Conservation (phyloP, 2,113 vertebrate genomes). For the Xyrauchen texanus region DNA sequence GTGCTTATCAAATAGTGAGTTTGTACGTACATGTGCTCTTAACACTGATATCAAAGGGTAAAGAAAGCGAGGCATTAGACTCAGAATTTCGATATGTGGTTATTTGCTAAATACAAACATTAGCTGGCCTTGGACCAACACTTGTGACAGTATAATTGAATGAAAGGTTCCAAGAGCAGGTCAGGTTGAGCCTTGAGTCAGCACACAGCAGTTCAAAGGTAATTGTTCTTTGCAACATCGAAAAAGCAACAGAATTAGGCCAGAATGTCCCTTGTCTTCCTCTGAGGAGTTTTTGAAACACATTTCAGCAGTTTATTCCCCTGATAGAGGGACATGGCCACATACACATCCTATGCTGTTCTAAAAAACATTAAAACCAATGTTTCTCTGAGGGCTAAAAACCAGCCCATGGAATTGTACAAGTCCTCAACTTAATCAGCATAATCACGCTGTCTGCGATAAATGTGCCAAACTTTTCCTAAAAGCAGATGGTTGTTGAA, state of each 20-base stretch:
- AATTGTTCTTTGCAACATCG: conserved; percentile 10
- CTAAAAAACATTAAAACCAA: neutral
- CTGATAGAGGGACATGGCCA: conserved; percentile 1
- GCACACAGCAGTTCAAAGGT: conserved; percentile 15
- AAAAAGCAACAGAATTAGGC: conserved; percentile 32
- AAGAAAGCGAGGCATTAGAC: too few species aligned
- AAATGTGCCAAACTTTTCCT: too few species aligned
- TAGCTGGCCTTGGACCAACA: neutral
- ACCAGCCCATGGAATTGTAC: too few species aligned
- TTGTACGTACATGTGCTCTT: too few species aligned
- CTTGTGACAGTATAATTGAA: conserved; percentile 9
- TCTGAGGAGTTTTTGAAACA: conserved; percentile 13
- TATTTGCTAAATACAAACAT: conserved; percentile 14
- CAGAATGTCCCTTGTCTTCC: conserved; percentile 1
- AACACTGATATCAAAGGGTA: too few species aligned
- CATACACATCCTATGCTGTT: neutral
- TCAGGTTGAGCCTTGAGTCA: conserved; percentile 10
- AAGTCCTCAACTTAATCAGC: too few species aligned
- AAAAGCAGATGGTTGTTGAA: neutral
- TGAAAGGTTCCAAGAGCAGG: neutral
- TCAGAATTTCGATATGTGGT: too few species aligned
- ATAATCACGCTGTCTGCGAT: too few species aligned
- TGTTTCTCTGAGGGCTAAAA: too few species aligned
- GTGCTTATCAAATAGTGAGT: too few species aligned
- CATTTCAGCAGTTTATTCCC: conserved; percentile 13